phyloP scores from a whole-genome alignment of 2,797 vertebrate genomes.

The Megalops cyprinoides region DNA sequence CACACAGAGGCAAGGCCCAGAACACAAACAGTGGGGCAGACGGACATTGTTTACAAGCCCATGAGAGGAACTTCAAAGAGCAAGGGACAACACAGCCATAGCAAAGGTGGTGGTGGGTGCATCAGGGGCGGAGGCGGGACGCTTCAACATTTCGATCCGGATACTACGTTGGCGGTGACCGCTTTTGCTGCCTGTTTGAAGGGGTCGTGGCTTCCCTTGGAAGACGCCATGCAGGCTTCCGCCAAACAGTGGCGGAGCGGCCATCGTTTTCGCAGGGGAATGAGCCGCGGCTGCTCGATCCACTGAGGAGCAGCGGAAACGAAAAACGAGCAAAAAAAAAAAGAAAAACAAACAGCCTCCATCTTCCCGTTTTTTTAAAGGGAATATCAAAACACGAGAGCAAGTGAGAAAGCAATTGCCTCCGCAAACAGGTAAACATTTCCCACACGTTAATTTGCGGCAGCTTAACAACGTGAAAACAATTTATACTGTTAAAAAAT shows the following conservation, averaged over 20 bases:
- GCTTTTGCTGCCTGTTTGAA: not conserved
- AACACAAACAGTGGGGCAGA: conserved; percentile 18
- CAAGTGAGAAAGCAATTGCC: conserved; percentile 61
- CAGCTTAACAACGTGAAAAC: conserved; percentile 65
- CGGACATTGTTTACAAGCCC: not conserved
- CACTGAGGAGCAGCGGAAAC: conserved; percentile 6
- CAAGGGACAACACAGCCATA: conserved; percentile 19
- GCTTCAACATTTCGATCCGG: not conserved
- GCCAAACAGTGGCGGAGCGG: not conserved
- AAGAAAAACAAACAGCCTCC: conserved; percentile 19
- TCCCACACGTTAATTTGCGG: conserved; percentile 59
- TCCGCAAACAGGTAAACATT: conserved; percentile 70
- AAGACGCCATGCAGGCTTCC: not conserved
- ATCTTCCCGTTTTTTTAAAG: conserved; percentile 26
- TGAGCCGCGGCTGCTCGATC: not conserved
- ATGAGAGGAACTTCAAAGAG: not conserved
- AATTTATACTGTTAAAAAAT: conserved; percentile 63
- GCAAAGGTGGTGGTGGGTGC: conserved; percentile 21
- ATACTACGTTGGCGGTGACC: not conserved
- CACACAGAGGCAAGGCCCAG: conserved; percentile 1
- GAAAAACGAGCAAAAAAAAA: not conserved
- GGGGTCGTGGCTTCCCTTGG: not conserved
- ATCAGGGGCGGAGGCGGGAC: no score
- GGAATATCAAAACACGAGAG: conserved; percentile 42
- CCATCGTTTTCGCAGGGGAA: not conserved